Evolutionary conservation across 2,888 invertebrate genomes (phyloP), one percentile per base, ranked within the genome.

Genomic region (Panopea generosa): DNA sequence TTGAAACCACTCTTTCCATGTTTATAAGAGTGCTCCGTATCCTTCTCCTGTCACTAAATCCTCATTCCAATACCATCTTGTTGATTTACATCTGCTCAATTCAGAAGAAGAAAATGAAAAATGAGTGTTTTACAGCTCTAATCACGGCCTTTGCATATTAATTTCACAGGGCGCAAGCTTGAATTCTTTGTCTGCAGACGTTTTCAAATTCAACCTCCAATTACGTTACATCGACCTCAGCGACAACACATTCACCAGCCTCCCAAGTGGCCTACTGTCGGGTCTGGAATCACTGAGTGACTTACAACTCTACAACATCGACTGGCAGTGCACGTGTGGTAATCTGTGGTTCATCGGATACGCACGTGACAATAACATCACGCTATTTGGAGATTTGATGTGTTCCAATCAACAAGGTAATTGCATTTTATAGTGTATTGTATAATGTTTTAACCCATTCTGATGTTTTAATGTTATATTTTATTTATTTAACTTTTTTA

Each of bases 311-410:
- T 57, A 71, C 40, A 71, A 78, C 52, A 78, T 84, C 18, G 45
- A 65, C 49, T 85, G 84, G 84, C 45, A 49, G 1, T 85, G 85
- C 55, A 69, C 70, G 11, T 85, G 85, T 63, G 57, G 55, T 4
- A 65, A 80, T 43, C 56, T 77, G 9, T 85, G 85, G 85, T 82
- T 82, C 49, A 52, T 83, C 2, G 47, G 50, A 1, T 80, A 69
- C 65, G 57, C 73, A 1, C 40, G 20, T 1, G 45, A 59, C 14
- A 84, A 83, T 65, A 82, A 82, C 66, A 70, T 85, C 20, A 76
- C 72, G 1, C 57, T 85, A 27, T 62, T 62, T 18, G 83, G 85
- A 9, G 84, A 83, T 11, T 66, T 77, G 7, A 53, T 78, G 24
- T 85, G 85, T 33, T n/a, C 11, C 2, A 45, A 45, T 20, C n/a